phyloP scores from a whole-genome alignment of 2,113 vertebrate genomes.

The Willisornis vidua region DNA sequence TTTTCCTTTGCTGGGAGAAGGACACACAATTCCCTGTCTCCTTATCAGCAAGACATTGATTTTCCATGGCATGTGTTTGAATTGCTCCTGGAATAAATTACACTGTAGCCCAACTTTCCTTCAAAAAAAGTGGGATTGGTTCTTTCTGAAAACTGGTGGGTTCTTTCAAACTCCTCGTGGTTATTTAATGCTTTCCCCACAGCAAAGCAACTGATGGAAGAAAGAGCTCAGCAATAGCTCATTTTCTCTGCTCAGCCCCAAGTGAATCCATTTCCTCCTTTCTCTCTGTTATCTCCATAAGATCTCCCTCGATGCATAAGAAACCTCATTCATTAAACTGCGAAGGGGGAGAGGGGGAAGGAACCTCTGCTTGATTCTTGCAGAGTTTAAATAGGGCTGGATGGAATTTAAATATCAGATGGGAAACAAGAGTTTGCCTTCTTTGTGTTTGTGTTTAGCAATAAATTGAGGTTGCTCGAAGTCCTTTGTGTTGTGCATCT shows the following conservation, averaged over 20 bases:
- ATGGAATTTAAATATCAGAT: not conserved
- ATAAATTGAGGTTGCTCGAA: not conserved
- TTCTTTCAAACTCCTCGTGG: not conserved
- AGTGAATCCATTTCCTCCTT: slow-evolving; percentile 18
- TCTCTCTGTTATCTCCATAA: not conserved
- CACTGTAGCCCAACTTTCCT: not conserved
- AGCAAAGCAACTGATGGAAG: not conserved
- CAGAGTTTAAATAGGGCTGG: not conserved
- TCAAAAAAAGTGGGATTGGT: not conserved
- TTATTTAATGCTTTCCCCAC: slow-evolving; percentile 11
- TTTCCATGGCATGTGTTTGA: slow-evolving; percentile 5
- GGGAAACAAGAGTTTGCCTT: not conserved
- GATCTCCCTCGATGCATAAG: not conserved
- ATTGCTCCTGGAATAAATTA: not conserved
- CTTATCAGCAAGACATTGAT: not conserved
- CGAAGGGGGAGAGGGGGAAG: not conserved
- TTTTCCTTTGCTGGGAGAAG: not conserved
- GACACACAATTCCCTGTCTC: not conserved
- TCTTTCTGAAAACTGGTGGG: not conserved
- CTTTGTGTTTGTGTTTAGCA: not conserved
- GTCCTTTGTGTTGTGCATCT: not conserved
- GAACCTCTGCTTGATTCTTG: not conserved
- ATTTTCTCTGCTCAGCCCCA: slow-evolving; percentile 24
- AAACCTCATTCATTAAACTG: slow-evolving; percentile 19
- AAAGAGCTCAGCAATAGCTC: not conserved